These are phyloP conservation scores for Sinodicranocentrus sp. DNA, from an alignment of 2,888 invertebrate species.

Conservation along the genomic window DNA sequence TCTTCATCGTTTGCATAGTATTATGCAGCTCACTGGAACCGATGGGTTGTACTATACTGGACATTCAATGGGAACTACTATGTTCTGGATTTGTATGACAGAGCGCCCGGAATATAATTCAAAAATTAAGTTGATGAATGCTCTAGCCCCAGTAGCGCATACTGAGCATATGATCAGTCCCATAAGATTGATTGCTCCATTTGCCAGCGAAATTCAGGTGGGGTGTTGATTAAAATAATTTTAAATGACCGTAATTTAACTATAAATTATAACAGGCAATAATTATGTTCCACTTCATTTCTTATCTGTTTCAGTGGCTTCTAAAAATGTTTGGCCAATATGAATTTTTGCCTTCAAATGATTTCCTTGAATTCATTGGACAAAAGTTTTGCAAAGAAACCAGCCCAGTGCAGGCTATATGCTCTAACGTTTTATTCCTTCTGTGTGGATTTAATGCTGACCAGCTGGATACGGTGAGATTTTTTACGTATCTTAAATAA, in stretches of 20 bases:
- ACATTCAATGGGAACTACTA: conserved; percentile 94
- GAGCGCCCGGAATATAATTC: conserved; percentile 82
- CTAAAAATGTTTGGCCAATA: conserved; percentile 78
- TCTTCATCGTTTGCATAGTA: conserved; percentile 86
- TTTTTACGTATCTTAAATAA: neutral
- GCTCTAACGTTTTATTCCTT: conserved; percentile 78
- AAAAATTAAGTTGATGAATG: conserved; percentile 84
- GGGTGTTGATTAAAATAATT: neutral
- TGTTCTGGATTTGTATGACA: conserved; percentile 86
- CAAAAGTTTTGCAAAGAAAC: conserved; percentile 76
- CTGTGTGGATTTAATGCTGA: conserved; percentile 78
- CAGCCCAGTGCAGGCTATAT: conserved; percentile 77
- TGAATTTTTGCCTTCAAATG: conserved; percentile 81
- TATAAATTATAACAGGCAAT: conserved; percentile 40
- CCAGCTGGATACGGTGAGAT: conserved; percentile 77
- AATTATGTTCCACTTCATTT: conserved; percentile 43
- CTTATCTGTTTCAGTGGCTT: conserved; percentile 76
- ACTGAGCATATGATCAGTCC: conserved; percentile 85
- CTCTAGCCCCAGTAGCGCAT: conserved; percentile 86
- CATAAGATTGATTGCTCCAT: conserved; percentile 84
- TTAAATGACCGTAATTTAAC: neutral
- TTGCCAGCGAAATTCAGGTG: conserved; percentile 75
- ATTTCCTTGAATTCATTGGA: conserved; percentile 78
- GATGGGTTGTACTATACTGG: conserved; percentile 87
- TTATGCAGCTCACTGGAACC: conserved; percentile 86